Evolutionary conservation across 2,797 vertebrate species (phyloP), one percentile per base, ranked within the genome.

Genomic region (Rhinichthys osculus): DNA sequence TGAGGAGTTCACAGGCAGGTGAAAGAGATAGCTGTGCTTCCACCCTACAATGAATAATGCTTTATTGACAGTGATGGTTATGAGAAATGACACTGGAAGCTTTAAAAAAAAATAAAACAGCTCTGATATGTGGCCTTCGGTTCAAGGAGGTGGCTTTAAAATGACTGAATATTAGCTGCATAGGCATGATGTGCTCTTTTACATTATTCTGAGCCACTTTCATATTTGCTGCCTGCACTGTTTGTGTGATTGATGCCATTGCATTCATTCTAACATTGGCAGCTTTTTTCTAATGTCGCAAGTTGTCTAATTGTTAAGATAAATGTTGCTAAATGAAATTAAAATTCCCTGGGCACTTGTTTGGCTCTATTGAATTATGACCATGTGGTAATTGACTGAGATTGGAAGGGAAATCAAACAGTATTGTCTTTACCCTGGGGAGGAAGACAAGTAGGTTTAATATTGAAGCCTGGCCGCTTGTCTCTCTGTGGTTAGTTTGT

Each of bases 271-370:
- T 86, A 76, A 83, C 90, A 77, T 87, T 3, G 80, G 81, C 88
- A 8, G 88, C 87, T 90, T 83, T 87, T 86, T 88, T 92, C 87
- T 86, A 89, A 93, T 72, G 89, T 82, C 70, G 64, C 88, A 78
- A 86, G 91, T 92, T 89, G 92, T 92, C 90, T 90, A 91, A 95
- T 94, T 93, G 92, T 93, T 93, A 92, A 88, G 91, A 94, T 94
- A 92, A 94, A 95, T 94, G 93, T 92, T 85, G 85, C 62, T 66
- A 89, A 94, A 94, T 94, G 7, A 91, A 92, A 95, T 95, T 93
- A 93, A 89, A 93, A 94, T 90, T 93, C 93, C 89, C 91, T 40
- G 76, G 91, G 85, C 93, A 92, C 92, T 94, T 93, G 92, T 93
- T 94, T 90, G 66, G 10, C 83, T 90, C 85, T 89, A 93, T 94